These are phyloP conservation scores for Dasysyrphus albostriatus DNA, from an alignment of 2,888 invertebrate genomes.

Conservation along the genomic window DNA sequence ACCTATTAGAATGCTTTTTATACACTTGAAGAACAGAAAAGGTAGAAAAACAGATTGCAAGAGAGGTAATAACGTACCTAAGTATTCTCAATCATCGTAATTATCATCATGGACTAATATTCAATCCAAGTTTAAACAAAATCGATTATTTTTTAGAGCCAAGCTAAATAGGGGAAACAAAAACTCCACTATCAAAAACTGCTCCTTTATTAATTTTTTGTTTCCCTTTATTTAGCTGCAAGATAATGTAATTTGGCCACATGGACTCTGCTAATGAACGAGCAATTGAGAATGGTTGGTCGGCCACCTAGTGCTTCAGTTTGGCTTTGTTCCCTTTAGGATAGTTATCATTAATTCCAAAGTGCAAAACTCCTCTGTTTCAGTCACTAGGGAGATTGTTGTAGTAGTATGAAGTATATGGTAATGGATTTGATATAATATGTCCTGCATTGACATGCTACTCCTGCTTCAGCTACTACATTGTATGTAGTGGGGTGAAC, in stretches of 20 bases:
- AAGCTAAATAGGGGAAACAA: neutral
- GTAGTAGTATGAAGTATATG: constrained; percentile 25
- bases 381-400: constrained; percentile 13
- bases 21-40: too few relatives aligned
- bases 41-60: neutral
- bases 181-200: constrained; percentile 1
- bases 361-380: constrained; percentile 35
- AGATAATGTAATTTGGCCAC: constrained; percentile 29
- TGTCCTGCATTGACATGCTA: constrained; percentile 26
- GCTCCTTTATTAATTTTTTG: constrained; percentile 1
- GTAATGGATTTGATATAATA: constrained; percentile 55
- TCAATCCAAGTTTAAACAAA: neutral
- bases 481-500: neutral
- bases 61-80: too few relatives aligned
- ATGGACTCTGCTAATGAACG: constrained; percentile 47
- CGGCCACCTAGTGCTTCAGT: constrained; percentile 18
- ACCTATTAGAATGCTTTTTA: too few relatives aligned
- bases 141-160: neutral
- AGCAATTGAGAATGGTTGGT: constrained; percentile 44
- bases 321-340: constrained; percentile 17
- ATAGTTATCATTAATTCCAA: constrained; percentile 56
- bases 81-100: too few relatives aligned
- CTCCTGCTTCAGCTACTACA: neutral
- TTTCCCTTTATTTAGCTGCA: neutral
- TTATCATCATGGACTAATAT: too few relatives aligned